These are phyloP conservation scores for Ceuthmochares aereus DNA, from an alignment of 2,113 vertebrate genomes.

Conservation along the genomic window DNA sequence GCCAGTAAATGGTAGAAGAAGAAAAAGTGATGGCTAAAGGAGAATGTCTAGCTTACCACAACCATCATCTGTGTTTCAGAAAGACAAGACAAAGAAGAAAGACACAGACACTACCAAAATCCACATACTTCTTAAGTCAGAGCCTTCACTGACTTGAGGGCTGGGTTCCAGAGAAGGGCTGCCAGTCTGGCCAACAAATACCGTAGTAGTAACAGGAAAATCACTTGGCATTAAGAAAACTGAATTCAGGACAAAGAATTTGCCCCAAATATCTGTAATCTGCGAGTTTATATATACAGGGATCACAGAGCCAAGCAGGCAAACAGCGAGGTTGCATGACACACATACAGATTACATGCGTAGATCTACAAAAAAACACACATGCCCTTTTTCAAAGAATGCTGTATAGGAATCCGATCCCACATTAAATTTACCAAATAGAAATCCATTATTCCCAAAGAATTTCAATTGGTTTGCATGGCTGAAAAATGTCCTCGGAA, in stretches of 20 bases:
- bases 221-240: background rate
- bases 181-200: background rate
- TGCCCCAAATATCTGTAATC: background rate
- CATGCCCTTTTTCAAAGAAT: background rate
- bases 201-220: background rate
- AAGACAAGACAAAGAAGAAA: background rate
- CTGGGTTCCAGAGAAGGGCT: background rate
- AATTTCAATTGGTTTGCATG: conserved; percentile 15
- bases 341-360: background rate
- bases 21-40: background rate
- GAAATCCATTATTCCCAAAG: background rate
- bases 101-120: background rate
- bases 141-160: accelerated
- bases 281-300: background rate
- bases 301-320: background rate
- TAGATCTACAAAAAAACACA: background rate
- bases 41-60: background rate
- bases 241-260: background rate
- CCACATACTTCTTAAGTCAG: background rate
- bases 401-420: background rate
- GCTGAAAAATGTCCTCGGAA: conserved; percentile 38
- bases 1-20: background rate
- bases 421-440: background rate
- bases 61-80: background rate
- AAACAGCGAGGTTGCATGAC: background rate